Percentiles rank a stretch among this genome's conserved stretches.
These are phyloP conservation scores for Nasonovia ribisnigri DNA, from an alignment of 2,888 invertebrate genomes.

Conservation along the genomic window DNA sequence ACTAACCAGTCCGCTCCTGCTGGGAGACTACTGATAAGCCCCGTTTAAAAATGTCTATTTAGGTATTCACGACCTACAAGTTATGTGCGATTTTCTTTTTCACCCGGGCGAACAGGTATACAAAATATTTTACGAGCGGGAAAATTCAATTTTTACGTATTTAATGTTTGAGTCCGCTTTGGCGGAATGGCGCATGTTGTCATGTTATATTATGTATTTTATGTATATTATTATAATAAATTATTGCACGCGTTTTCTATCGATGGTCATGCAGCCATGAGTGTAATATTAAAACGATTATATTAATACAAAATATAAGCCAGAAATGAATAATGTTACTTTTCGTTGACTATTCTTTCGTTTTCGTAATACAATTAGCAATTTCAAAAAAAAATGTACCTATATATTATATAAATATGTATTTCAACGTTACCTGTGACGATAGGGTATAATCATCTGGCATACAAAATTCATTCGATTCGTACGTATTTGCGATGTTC, in stretches of 20 bases:
- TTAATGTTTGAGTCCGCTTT: too few species aligned
- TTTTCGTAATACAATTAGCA: neutral
- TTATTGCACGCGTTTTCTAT: neutral
- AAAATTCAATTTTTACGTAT: too few species aligned
- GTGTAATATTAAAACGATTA: neutral
- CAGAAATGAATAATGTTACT: neutral
- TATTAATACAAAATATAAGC: neutral
- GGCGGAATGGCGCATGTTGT: too few species aligned
- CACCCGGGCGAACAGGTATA: too few species aligned
- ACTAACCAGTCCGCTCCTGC: too few species aligned
- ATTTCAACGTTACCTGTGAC: slow-evolving; percentile 46
- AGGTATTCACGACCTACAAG: too few species aligned
- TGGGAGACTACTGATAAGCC: too few species aligned
- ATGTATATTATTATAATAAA: neutral
- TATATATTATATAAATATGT: neutral
- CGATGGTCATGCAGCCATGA: neutral
- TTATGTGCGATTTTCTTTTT: too few species aligned
- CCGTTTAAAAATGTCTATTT: too few species aligned
- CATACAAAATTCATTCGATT: slow-evolving; percentile 41
- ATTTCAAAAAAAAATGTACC: neutral
- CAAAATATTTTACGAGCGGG: too few species aligned
- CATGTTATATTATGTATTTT: neutral
- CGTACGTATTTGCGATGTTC: slow-evolving; percentile 19
- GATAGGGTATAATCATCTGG: slow-evolving; percentile 38
- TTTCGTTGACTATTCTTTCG: neutral